A percentile compares a stretch with the other conserved stretches of the same genome.
Evolutionary conservation across 2,888 invertebrate species (phyloP).

Genomic region (Sepiola atlantica): DNA sequence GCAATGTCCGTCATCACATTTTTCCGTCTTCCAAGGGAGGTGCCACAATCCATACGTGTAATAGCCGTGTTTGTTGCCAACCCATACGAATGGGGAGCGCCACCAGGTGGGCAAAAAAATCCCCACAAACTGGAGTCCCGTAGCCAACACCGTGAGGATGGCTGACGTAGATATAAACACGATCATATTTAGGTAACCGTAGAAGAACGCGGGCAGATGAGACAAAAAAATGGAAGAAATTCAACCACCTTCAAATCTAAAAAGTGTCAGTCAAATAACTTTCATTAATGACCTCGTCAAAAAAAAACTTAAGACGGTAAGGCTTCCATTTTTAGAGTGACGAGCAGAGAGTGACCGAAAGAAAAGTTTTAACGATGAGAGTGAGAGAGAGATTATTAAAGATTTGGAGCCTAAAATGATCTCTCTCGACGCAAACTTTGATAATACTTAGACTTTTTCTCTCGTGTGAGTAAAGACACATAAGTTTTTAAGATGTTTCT

Average conservation of each 20-base stretch:
- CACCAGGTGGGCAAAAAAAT: slow-evolving; percentile 44
- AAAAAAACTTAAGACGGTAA: not conserved
- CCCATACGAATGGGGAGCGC: not conserved
- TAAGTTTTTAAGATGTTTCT: too few relatives aligned
- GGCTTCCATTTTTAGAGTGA: not conserved
- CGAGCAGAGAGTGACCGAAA: not conserved
- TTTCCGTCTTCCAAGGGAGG: slow-evolving; percentile 40
- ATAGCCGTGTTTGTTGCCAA: not conserved
- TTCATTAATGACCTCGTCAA: not conserved
- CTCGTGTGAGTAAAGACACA: too few relatives aligned
- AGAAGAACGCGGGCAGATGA: not conserved
- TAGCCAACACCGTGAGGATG: slow-evolving; percentile 35
- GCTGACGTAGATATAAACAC: not conserved
- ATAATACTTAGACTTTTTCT: not conserved
- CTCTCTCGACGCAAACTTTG: not conserved
- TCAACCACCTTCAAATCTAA: not conserved
- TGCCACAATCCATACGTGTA: slow-evolving; percentile 38
- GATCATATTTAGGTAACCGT: not conserved
- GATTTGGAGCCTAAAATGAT: not conserved
- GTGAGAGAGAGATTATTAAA: not conserved
- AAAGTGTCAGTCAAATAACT: not conserved
- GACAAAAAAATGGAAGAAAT: not conserved
- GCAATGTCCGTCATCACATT: not conserved
- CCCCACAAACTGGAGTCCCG: slow-evolving; percentile 44
- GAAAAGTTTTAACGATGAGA: not conserved